A percentile compares a stretch with the other conserved stretches of the same genome.
Evolutionary conservation across 1,140 invertebrate species (phyloP).

Genomic region (Drosophila ogumai): DNA sequence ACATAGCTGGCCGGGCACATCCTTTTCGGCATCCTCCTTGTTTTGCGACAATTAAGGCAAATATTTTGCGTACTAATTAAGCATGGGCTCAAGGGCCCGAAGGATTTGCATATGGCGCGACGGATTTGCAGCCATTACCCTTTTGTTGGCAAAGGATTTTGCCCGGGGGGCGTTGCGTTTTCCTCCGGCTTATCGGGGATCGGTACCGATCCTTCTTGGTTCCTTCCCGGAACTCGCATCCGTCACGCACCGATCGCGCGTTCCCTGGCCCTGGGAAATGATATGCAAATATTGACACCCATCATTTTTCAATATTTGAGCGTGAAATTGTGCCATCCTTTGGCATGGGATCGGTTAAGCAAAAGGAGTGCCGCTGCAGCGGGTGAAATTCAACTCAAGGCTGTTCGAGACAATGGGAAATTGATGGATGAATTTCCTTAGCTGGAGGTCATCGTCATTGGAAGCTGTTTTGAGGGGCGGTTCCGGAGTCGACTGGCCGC

Average conservation of each 20-base stretch:
- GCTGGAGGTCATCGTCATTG: constrained; percentile 29
- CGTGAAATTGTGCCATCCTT: constrained; percentile 58
- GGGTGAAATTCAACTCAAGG: constrained; percentile 39
- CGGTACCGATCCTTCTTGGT: constrained; percentile 4
- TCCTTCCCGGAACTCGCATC: constrained; percentile 44
- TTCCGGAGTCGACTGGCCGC: constrained; percentile 17
- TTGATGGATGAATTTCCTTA: constrained; percentile 20
- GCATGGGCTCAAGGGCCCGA: constrained; percentile 32
- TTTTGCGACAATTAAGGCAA: constrained; percentile 78
- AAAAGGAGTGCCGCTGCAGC: constrained; percentile 40
- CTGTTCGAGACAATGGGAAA: neutral
- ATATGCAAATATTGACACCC: constrained; percentile 84
- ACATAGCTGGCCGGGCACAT: constrained; percentile 9
- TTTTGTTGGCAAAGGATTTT: constrained; percentile 70
- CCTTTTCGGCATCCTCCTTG: constrained; percentile 11
- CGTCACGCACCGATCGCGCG: constrained; percentile 58
- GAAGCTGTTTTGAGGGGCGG: constrained; percentile 25
- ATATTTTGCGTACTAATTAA: constrained; percentile 85
- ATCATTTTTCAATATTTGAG: constrained; percentile 79
- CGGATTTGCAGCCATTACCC: constrained; percentile 80
- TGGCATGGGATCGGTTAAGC: constrained; percentile 37
- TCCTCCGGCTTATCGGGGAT: constrained; percentile 30
- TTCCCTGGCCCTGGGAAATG: constrained; percentile 39
- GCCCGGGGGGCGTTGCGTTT: constrained; percentile 62
- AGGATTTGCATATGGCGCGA: constrained; percentile 66